Evolutionary conservation across 2,797 vertebrate species (phyloP).

Genomic region (Girardinus metallicus): DNA sequence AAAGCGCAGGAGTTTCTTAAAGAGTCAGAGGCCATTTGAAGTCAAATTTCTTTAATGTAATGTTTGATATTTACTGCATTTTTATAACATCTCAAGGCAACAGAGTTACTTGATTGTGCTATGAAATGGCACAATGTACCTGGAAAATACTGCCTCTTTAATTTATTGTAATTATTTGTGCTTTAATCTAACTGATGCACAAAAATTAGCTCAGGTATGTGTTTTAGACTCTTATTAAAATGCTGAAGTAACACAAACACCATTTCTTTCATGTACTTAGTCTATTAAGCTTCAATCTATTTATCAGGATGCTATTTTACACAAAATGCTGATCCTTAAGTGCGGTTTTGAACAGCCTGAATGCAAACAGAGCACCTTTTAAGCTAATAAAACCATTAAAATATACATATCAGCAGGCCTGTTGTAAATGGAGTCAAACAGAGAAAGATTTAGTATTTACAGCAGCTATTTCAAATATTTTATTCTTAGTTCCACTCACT

Average conservation of each 20-base stretch:
- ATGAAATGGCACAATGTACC: too few relatives aligned
- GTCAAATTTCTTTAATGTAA: too few relatives aligned
- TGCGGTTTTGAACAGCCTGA: neutral
- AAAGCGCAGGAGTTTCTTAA: too few relatives aligned
- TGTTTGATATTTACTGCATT: too few relatives aligned
- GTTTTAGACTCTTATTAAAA: constrained; percentile 19
- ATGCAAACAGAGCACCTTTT: neutral
- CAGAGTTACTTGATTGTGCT: too few relatives aligned
- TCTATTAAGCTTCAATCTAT: neutral
- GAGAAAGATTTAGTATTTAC: neutral
- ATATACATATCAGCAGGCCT: neutral
- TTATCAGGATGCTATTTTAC: neutral
- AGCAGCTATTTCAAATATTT: constrained; percentile 5
- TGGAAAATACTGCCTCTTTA: neutral
- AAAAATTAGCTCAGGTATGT: constrained; percentile 15
- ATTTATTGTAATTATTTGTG: neutral
- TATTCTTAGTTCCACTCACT: constrained; percentile 17
- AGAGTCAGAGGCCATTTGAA: too few relatives aligned
- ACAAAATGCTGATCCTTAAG: neutral
- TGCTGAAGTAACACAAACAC: constrained; percentile 3
- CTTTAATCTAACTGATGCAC: neutral
- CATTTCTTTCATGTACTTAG: neutral
- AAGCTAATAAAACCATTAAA: neutral
- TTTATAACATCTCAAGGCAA: too few relatives aligned
- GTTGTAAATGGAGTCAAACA: constrained; percentile 9